Percentiles rank a stretch among this genome's conserved stretches.
Evolutionary conservation across 2,113 vertebrate species (phyloP).

Genomic region (Mesocricetus auratus): DNA sequence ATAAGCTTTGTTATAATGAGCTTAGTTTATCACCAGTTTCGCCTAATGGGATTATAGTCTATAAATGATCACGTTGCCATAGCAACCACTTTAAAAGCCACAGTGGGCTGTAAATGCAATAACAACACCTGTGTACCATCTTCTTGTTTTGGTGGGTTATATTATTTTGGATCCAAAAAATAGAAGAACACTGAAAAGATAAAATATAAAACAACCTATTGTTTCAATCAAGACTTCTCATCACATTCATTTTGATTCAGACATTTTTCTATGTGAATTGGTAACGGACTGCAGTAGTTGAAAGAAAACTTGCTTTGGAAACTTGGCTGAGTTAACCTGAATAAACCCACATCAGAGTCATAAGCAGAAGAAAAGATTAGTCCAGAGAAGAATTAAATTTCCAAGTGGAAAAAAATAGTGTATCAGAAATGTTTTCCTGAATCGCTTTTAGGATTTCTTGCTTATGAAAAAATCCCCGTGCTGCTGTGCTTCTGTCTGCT

Average conservation of each 20-base stretch:
- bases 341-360: neutral
- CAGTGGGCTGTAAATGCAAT: constrained; percentile 80
- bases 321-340: constrained; percentile 55
- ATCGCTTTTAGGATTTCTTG: neutral
- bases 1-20: constrained; percentile 86
- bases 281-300: constrained; percentile 40
- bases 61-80: constrained; percentile 86
- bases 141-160: constrained; percentile 78
- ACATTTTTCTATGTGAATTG: constrained; percentile 38
- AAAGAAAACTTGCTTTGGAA: constrained; percentile 55
- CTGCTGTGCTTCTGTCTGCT: neutral
- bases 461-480: constrained; percentile 17
- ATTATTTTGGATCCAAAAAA: constrained; percentile 69
- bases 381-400: constrained; percentile 49
- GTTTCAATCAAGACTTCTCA: constrained; percentile 68
- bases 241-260: constrained; percentile 37
- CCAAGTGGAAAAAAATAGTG: neutral
- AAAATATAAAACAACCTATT: constrained; percentile 53
- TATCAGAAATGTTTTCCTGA: constrained; percentile 16
- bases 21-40: constrained; percentile 85
- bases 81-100: constrained; percentile 86
- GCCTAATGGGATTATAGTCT: constrained; percentile 87
- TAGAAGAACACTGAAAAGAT: constrained; percentile 52
- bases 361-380: constrained; percentile 40
- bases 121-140: constrained; percentile 86